Evolutionary conservation across 2,113 vertebrate species (phyloP), one percentile per base, ranked within the genome.

Genomic region (Elachura formosa): DNA sequence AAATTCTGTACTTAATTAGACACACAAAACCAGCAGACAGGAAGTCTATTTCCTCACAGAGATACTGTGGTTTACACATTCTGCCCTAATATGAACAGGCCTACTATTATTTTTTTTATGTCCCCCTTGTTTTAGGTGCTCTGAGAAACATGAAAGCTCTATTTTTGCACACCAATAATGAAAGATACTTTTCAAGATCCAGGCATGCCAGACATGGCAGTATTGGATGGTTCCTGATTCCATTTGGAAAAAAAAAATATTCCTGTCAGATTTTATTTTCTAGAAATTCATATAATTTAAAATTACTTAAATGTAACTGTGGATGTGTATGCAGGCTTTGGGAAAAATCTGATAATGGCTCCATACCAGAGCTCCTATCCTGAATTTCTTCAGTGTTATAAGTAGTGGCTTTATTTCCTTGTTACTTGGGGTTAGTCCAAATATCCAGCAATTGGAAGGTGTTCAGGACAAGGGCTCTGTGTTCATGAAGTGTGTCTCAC

Each of bases 1-100:
- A 94, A 97, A 98, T 94, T 97, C 97, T 98, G 97, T 77, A 97
- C 59, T 97, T 97, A 97, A 98, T 98, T 98, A 97, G 95, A 95
- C 82, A 94, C 31, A 90, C 93, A 97, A 97, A 97, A 98, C 62
- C 63, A 98, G 96, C 93, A 98, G 97, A 97, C 97, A 98, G 97
- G 96, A 98, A 98, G 96, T 94, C 96, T 97, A 87, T 96, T 98
- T 98, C 96, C 97, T 96, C 89, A 93, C 64, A 96, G 96, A 98
- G 96, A 97, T 97, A 96, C 92, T 96, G 96, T 94, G 94, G 96
- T 97, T 97, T 97, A 94, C 89, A 82, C 90, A 94, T 87, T 96
- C 93, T 95, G 92, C 94, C 84, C 81, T 93, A 85, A 34, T 84
- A 79, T 7, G 77, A 93, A 72, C 52, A 95, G 94, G 73, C 63